Evolutionary conservation across 2,113 vertebrate genomes (phyloP).

Genomic region (Motacilla alba): DNA sequence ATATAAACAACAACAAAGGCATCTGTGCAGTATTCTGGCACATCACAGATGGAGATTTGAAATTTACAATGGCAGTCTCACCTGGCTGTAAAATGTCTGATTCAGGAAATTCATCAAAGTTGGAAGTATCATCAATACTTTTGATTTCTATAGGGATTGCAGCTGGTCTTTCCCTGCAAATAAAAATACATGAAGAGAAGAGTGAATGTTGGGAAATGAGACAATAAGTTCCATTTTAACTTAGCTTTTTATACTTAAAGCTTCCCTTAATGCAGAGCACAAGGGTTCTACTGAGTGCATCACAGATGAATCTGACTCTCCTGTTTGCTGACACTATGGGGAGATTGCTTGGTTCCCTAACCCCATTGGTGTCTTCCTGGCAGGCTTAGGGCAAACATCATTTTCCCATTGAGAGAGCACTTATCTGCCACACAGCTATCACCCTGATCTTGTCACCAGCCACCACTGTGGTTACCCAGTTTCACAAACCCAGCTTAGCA

Average conservation of each 20-base stretch:
- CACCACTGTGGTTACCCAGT: background rate
- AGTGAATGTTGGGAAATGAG: background rate
- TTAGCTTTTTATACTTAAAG: background rate
- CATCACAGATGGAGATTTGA: background rate
- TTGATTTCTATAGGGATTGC: slow-evolving; percentile 96
- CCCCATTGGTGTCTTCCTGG: background rate
- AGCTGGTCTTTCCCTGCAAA: slow-evolving; percentile 88
- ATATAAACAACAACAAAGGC: background rate
- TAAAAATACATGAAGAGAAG: background rate
- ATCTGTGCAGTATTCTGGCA: background rate
- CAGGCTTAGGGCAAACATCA: background rate
- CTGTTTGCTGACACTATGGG: background rate
- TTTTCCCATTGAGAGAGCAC: background rate
- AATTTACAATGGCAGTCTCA: slow-evolving; percentile 44
- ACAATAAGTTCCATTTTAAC: background rate
- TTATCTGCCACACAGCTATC: background rate
- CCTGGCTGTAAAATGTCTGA: slow-evolving; percentile 97
- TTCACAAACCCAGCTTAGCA: background rate
- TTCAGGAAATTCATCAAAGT: slow-evolving; percentile 96
- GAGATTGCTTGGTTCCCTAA: background rate
- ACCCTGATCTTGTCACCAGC: background rate
- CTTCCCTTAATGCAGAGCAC: background rate
- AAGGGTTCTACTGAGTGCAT: background rate
- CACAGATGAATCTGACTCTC: background rate
- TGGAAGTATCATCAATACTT: slow-evolving; percentile 96